These are phyloP conservation scores for Amblyopsis rosae DNA, from an alignment of 2,113 vertebrate species.

Conservation along the genomic window DNA sequence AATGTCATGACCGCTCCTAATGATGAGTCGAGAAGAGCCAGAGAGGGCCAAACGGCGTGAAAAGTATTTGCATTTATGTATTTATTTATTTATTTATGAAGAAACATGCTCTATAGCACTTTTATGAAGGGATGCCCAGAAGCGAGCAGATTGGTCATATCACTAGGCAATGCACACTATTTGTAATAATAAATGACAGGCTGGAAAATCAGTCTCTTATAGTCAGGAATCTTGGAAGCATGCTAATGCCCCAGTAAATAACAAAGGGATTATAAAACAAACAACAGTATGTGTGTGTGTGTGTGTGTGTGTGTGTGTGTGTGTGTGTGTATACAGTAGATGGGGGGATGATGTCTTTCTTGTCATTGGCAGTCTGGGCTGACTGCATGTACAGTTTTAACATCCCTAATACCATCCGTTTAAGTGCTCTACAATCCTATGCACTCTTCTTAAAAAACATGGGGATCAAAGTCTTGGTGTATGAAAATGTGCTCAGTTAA, in stretches of 20 bases:
- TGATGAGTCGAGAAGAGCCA: constrained; percentile 49
- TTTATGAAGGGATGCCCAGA: too few relatives aligned
- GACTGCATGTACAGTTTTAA: constrained; percentile 34
- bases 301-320: too few relatives aligned
- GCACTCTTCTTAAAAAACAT: constrained; percentile 61
- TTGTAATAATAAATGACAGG: too few relatives aligned
- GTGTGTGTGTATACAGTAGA: too few relatives aligned
- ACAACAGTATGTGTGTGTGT: background rate
- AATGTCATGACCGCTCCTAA: constrained; percentile 50
- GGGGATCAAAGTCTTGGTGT: too few relatives aligned
- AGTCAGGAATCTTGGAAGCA: background rate
- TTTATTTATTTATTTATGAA: background rate
- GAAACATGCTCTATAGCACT: too few relatives aligned
- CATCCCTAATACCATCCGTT: constrained; percentile 46
- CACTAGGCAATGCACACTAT: too few relatives aligned
- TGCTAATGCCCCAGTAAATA: constrained; percentile 21
- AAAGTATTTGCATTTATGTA: background rate
- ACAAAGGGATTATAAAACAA: constrained; percentile 19
- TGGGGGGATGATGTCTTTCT: background rate
- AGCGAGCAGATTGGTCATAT: too few relatives aligned
- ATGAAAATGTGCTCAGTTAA: too few relatives aligned
- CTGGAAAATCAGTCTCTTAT: too few relatives aligned
- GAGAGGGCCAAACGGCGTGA: background rate
- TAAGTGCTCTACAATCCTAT: constrained; percentile 44
- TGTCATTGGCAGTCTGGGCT: constrained; percentile 38